These are phyloP conservation scores for Electrona antarctica DNA, from an alignment of 2,113 vertebrate genomes.

Conservation along the genomic window DNA sequence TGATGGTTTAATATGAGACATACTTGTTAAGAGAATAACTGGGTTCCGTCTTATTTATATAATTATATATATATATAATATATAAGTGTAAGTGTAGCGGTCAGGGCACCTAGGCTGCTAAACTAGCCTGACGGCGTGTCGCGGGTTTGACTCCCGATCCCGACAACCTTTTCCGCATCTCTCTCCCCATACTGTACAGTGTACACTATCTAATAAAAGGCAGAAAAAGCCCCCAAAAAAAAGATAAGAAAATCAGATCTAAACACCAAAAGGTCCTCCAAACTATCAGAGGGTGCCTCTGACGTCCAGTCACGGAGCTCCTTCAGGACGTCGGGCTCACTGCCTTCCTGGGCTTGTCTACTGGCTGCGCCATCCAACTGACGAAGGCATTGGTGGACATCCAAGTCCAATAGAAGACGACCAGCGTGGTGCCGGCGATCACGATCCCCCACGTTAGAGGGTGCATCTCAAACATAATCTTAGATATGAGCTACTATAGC, in stretches of 20 bases:
- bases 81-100: not conserved
- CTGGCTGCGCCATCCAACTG: slow-evolving; percentile 57
- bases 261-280: slow-evolving; percentile 34
- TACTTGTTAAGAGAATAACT: too few relatives aligned
- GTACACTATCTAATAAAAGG: too few relatives aligned
- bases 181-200: too few relatives aligned
- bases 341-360: slow-evolving; percentile 61
- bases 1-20: too few relatives aligned
- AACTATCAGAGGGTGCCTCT: slow-evolving; percentile 20
- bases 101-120: too few relatives aligned
- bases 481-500: slow-evolving; percentile 10
- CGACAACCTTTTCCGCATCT: too few relatives aligned
- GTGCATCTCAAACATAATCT: slow-evolving; percentile 45
- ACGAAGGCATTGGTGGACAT: slow-evolving; percentile 64
- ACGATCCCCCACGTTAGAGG: slow-evolving; percentile 72
- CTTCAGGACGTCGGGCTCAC: slow-evolving; percentile 34
- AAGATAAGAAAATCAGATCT: slow-evolving; percentile 1
- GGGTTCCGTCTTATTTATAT: not conserved
- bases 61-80: too few relatives aligned
- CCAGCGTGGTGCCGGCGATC: slow-evolving; percentile 65
- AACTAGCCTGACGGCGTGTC: too few relatives aligned
- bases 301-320: slow-evolving; percentile 20
- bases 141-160: too few relatives aligned
- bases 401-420: slow-evolving; percentile 68
- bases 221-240: too few relatives aligned